Evolutionary conservation across 1,140 invertebrate species (phyloP), one percentile per base, ranked within the genome.

Genomic region (Zaprionus lachaisei): DNA sequence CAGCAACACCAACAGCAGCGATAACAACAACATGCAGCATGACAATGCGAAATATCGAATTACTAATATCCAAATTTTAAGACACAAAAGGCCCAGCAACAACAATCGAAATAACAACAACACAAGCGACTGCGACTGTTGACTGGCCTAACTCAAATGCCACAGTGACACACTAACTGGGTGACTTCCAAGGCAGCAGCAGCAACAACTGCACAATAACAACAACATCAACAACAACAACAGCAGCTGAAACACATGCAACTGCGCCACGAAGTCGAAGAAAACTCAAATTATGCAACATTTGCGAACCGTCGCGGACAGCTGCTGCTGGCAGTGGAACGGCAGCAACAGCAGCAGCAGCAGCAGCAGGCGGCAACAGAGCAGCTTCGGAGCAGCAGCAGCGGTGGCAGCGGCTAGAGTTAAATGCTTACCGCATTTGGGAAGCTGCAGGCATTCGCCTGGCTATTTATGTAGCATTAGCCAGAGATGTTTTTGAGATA

Each of bases 101-200:
- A 26, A 60, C 63, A 64, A 56, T 24, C 71, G 64, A 34, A 60
- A 51, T 47, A 64, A 24, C 38, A 54, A 38, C 65, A 24, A 54
- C 37, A 49, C 41, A 57, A 58, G 56, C 55, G 67, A 54, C 64
- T 34, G 28, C 63, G 62, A 68, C 66, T 70, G 67, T 66, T 72
- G 44, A 64, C 49, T 72, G 73, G 56, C 34, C 61, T 54, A 56
- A 72, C 41, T 77, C 71, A 85, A 86, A 86, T 86, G 83, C 83
- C 83, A 86, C 69, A 86, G 80, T 86, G 83, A 86, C 83, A 86
- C 83, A 86, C 83, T 86, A 82, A 86, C 83, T 82, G 83, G 80
- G 72, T 86, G 83, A 87, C 83, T 86, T 61, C 83, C 78, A 84
- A 84, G 81, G 61, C 61, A 77, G 57, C 68, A 60, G 17, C 64